Conservation (phyloP, 2,888 invertebrate species). For the Acleris laterana region DNA sequence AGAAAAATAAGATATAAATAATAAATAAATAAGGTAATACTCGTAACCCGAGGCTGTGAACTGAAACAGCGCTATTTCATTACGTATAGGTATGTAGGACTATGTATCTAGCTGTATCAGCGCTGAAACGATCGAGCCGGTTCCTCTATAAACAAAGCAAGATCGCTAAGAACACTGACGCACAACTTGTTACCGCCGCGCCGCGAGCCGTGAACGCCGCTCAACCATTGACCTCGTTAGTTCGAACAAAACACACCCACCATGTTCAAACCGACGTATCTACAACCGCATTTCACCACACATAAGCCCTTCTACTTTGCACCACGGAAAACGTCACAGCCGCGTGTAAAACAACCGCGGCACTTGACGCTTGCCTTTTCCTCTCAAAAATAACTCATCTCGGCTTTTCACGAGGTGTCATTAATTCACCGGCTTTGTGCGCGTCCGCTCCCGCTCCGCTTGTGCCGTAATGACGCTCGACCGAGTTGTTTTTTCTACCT, state of each 20-base stretch:
- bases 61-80: too few species aligned
- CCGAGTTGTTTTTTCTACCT: conserved; percentile 65
- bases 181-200: conserved; percentile 61
- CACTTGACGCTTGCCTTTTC: conserved; percentile 81
- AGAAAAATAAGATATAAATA: too few species aligned
- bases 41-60: too few species aligned
- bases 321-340: conserved; percentile 49
- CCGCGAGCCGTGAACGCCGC: conserved; percentile 58
- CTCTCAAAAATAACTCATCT: conserved; percentile 83
- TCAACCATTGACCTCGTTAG: conserved; percentile 82
- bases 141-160: conserved; percentile 33
- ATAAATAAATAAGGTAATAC: too few species aligned
- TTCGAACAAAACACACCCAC: conserved; percentile 72
- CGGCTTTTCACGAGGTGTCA: conserved; percentile 80
- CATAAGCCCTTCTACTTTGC: conserved; percentile 24
- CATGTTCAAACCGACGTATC: conserved; percentile 68
- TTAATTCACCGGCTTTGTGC: conserved; percentile 74
- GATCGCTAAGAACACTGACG: conserved; percentile 41
- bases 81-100: too few species aligned
- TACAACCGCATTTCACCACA: conserved; percentile 3
- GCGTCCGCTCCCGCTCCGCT: conserved; percentile 53
- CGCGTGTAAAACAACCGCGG: conserved; percentile 75
- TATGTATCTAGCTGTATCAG: not conserved
- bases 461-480: conserved; percentile 68
- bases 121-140: conserved; percentile 9